phyloP scores from a whole-genome alignment of 2,113 vertebrate species.

The Poeciliopsis prolifica region DNA sequence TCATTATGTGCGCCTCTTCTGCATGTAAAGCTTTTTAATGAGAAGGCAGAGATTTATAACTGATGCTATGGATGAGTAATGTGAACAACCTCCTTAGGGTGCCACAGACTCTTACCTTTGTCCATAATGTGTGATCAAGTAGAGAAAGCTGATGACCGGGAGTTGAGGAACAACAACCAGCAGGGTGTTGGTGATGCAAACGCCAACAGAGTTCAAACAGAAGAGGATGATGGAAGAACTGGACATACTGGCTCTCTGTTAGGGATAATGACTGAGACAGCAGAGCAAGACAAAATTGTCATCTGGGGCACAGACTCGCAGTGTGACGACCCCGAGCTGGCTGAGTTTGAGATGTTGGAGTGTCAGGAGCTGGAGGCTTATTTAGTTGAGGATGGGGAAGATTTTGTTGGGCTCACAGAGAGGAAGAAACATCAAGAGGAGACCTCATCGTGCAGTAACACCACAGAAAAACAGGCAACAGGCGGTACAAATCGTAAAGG shows the following conservation, averaged over 20 bases:
- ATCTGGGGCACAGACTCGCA: conserved; percentile 78
- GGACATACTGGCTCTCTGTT: conserved; percentile 44
- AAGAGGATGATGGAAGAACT: conserved; percentile 46
- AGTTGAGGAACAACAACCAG: conserved; percentile 76
- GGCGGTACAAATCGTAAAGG: conserved; percentile 23
- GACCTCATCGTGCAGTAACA: conserved; percentile 1
- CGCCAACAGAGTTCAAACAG: conserved; percentile 72
- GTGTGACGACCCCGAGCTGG: conserved; percentile 80
- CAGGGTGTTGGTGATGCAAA: conserved; percentile 71
- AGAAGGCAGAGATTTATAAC: conserved; percentile 3
- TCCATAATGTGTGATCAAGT: conserved; percentile 72
- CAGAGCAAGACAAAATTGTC: conserved; percentile 70
- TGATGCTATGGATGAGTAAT: conserved; percentile 42
- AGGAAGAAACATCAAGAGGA: conserved; percentile 9
- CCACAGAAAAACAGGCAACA: not conserved
- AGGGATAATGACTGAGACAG: conserved; percentile 35
- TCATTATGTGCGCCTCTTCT: conserved; percentile 16
- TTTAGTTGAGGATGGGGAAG: conserved; percentile 69
- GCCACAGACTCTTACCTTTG: conserved; percentile 40
- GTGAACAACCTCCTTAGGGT: conserved; percentile 41
- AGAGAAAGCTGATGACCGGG: conserved; percentile 45
- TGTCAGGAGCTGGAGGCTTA: conserved; percentile 79
- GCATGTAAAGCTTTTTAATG: conserved; percentile 25
- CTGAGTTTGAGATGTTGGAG: conserved; percentile 84
- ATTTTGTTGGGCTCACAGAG: conserved; percentile 57